Conservation (phyloP, 2,888 invertebrate genomes). For the Brachylomia viminalis region DNA sequence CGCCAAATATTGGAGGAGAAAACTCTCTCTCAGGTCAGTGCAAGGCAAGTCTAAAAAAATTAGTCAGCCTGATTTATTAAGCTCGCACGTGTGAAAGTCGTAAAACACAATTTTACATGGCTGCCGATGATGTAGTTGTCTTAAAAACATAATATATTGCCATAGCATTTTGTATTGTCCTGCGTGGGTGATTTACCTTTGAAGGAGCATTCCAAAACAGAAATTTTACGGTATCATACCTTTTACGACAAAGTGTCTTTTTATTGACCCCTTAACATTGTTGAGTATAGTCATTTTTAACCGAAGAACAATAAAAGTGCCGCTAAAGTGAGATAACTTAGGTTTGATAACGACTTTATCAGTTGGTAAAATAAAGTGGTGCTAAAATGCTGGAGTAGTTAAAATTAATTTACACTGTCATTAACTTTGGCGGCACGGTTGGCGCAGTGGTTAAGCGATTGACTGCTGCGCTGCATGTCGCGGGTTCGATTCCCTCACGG, state of each 20-base stretch:
- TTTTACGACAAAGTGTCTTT: slow-evolving; percentile 57
- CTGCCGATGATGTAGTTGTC: slow-evolving; percentile 21
- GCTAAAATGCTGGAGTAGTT: background rate
- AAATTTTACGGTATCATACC: slow-evolving; percentile 70
- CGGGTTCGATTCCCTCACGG: too few relatives aligned
- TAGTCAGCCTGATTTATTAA: background rate
- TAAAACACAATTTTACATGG: slow-evolving; percentile 35
- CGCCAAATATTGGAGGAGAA: background rate
- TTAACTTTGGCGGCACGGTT: too few relatives aligned
- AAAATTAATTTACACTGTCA: slow-evolving; percentile 1
- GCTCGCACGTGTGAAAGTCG: slow-evolving; percentile 14
- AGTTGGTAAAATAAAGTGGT: slow-evolving; percentile 17
- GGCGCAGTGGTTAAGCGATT: too few relatives aligned
- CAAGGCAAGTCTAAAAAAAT: too few relatives aligned
- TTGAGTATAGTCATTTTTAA: slow-evolving; percentile 31
- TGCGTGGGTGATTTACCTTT: slow-evolving; percentile 56
- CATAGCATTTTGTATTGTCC: slow-evolving; percentile 19
- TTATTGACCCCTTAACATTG: slow-evolving; percentile 41
- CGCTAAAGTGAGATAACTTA: slow-evolving; percentile 16
- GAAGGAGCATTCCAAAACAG: slow-evolving; percentile 51
- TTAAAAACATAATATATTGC: slow-evolving; percentile 15
- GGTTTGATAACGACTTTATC: slow-evolving; percentile 1
- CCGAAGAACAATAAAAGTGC: slow-evolving; percentile 31
- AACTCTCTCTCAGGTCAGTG: background rate
- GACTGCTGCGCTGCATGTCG: too few relatives aligned